phyloP scores from a whole-genome alignment of 2,113 vertebrate genomes.

The Gambusia holbrooki region DNA sequence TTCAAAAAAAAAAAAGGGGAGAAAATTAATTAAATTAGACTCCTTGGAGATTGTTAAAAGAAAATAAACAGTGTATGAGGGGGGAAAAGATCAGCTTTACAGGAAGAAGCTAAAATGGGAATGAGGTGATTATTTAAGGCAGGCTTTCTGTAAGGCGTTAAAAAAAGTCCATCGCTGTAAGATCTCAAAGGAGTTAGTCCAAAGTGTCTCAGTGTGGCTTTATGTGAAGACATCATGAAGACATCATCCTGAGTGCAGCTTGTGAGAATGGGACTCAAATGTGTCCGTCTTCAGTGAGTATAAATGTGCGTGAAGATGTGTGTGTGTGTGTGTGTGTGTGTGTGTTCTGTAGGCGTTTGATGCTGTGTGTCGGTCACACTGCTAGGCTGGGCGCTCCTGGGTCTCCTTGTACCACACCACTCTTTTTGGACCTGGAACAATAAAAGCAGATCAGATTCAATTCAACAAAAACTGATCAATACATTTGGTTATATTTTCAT shows the following conservation, averaged over 20 bases:
- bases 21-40: constrained; percentile 63
- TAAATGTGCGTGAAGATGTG: constrained; percentile 34
- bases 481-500: too few species aligned
- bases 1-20: constrained; percentile 31
- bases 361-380: constrained; percentile 25
- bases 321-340: constrained; percentile 33
- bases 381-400: constrained; percentile 76
- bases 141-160: constrained; percentile 82
- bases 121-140: constrained; percentile 74
- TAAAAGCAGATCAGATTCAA: neutral
- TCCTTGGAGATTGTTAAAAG: constrained; percentile 37
- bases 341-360: constrained; percentile 24
- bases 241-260: constrained; percentile 76
- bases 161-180: constrained; percentile 76
- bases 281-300: constrained; percentile 61
- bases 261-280: constrained; percentile 61
- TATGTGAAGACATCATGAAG: constrained; percentile 75
- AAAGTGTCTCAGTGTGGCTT: constrained; percentile 80
- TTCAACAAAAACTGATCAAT: too few species aligned
- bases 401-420: constrained; percentile 79
- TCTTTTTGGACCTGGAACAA: constrained; percentile 74
- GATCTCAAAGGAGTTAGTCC: constrained; percentile 78
- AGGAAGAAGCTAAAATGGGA: constrained; percentile 63
- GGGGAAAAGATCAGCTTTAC: constrained; percentile 40
- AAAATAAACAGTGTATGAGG: constrained; percentile 5